These are phyloP conservation scores for Ophion obscuratus DNA, from an alignment of 2,888 invertebrate species.

Conservation along the genomic window DNA sequence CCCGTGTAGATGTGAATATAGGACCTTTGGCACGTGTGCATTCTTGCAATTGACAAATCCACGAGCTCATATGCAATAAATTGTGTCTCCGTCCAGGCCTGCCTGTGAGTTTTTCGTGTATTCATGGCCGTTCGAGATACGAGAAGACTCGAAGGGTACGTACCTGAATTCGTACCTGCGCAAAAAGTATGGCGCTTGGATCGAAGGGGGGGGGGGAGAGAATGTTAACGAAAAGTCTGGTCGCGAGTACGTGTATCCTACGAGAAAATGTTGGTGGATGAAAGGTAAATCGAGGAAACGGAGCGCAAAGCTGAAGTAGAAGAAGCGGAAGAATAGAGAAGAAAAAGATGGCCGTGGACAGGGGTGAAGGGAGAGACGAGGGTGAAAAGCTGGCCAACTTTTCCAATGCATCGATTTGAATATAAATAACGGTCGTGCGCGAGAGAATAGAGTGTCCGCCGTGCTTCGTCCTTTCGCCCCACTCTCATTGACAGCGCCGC, in stretches of 20 bases:
- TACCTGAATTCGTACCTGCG: conserved; percentile 36
- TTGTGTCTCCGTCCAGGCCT: conserved; percentile 71
- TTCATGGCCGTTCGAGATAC: conserved; percentile 74
- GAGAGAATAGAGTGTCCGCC: conserved; percentile 50
- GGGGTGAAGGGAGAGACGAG: conserved; percentile 11
- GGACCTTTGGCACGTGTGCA: not conserved
- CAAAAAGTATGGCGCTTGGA: not conserved
- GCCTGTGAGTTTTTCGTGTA: conserved; percentile 74
- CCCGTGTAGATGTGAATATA: not conserved
- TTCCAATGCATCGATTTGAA: conserved; percentile 78
- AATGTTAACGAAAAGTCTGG: conserved; percentile 5
- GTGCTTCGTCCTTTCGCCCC: conserved; percentile 6
- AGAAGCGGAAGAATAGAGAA: conserved; percentile 29
- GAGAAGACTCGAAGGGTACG: conserved; percentile 50
- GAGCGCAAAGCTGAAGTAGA: conserved; percentile 17
- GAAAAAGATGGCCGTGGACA: conserved; percentile 25
- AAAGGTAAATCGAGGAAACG: conserved; percentile 9
- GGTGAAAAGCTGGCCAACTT: conserved; percentile 74
- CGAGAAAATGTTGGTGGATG: conserved; percentile 20
- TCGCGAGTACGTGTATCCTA: conserved; percentile 22
- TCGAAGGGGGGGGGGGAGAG: not conserved
- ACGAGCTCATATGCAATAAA: conserved; percentile 83
- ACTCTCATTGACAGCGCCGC: conserved; percentile 8
- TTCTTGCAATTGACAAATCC: conserved; percentile 81
- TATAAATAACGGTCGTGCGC: conserved; percentile 74